phyloP scores from a whole-genome alignment of 2,113 vertebrate genomes.

The Natator depressus region DNA sequence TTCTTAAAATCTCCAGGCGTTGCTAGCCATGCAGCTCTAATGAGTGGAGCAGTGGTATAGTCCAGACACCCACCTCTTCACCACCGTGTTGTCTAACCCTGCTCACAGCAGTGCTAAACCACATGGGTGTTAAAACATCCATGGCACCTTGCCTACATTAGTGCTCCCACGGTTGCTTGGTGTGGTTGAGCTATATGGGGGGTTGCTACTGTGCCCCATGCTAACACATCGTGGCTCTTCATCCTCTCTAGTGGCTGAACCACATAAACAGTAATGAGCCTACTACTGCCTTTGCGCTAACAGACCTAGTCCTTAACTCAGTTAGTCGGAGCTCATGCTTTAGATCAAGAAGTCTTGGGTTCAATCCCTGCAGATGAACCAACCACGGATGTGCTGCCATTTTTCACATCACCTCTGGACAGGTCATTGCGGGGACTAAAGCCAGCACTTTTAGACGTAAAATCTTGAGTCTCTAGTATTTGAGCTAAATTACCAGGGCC shows the following conservation, averaged over 20 bases:
- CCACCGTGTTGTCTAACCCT: background rate
- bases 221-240: background rate
- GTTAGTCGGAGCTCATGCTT: background rate
- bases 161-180: background rate
- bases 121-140: background rate
- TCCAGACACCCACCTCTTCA: background rate
- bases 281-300: background rate
- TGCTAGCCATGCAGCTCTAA: background rate
- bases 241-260: background rate
- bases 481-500: background rate
- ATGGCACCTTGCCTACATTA: background rate
- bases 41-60: background rate
- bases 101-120: background rate
- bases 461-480: background rate
- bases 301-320: background rate
- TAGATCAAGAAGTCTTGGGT: background rate
- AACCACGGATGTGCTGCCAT: background rate
- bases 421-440: background rate
- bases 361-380: background rate
- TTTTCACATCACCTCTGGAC: background rate
- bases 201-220: background rate
- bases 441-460: background rate
- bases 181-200: background rate
- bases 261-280: background rate
- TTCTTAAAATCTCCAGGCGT: background rate